Evolutionary conservation across 1,140 invertebrate genomes (phyloP).

Genomic region (Habropoda laboriosa): DNA sequence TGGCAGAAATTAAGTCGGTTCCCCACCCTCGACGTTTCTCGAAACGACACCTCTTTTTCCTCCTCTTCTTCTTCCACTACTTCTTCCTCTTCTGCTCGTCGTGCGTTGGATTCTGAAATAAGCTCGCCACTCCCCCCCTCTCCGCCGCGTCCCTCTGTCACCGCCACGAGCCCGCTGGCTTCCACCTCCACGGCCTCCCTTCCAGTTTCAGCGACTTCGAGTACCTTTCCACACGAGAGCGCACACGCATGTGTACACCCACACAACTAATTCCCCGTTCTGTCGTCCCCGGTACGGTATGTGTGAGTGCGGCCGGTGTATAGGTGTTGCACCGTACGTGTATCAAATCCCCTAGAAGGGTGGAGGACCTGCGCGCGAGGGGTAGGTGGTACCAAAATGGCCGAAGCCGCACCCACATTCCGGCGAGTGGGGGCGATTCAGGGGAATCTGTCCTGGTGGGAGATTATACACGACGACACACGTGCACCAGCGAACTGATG

Average conservation of each 20-base stretch:
- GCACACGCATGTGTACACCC: conserved; percentile 31
- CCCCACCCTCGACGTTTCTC: conserved; percentile 56
- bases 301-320: conserved; percentile 44
- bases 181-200: conserved; percentile 40
- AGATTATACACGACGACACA: conserved; percentile 50
- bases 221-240: conserved; percentile 57
- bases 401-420: conserved; percentile 71
- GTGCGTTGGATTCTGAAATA: conserved; percentile 78
- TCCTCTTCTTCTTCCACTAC: conserved; percentile 60
- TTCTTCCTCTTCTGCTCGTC: conserved; percentile 53
- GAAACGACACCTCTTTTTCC: conserved; percentile 68
- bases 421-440: conserved; percentile 67
- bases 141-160: conserved; percentile 30
- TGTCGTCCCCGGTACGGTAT: conserved; percentile 19
- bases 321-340: conserved; percentile 52
- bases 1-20: conserved; percentile 79
- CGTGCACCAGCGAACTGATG: conserved; percentile 17
- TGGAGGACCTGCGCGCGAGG: conserved; percentile 66
- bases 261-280: background rate
- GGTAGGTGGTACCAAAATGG: conserved; percentile 79
- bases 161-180: conserved; percentile 35
- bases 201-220: conserved; percentile 42
- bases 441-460: conserved; percentile 65
- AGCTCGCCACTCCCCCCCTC: conserved; percentile 64
- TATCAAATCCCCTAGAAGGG: conserved; percentile 51